These are phyloP conservation scores for Caenorhabditis panamensis DNA, from an alignment of 2,888 invertebrate genomes.

Conservation along the genomic window DNA sequence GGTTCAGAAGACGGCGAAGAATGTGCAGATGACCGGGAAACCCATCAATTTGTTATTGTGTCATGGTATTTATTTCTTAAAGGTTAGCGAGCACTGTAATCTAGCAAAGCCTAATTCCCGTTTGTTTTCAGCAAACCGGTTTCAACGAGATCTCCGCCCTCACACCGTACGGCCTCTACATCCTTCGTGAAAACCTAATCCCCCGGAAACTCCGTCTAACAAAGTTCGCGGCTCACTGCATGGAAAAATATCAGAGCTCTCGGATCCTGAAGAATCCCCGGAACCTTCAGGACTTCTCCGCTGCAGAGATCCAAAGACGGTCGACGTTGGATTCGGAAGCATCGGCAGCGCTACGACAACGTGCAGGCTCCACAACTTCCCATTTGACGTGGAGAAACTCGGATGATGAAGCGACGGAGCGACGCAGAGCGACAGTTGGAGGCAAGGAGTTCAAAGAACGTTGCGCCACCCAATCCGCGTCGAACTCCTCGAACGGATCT, in stretches of 20 bases:
- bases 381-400: conserved; percentile 17
- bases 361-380: conserved; percentile 42
- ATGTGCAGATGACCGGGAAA: conserved; percentile 14
- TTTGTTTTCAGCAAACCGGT: conserved; percentile 50
- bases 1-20: conserved; percentile 20
- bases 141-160: conserved; percentile 54
- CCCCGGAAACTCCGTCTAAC: neutral
- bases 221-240: conserved; percentile 17
- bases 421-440: conserved; percentile 35
- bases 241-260: conserved; percentile 24
- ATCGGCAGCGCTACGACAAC: conserved; percentile 18
- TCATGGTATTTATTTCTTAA: conserved; percentile 24
- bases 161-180: conserved; percentile 43
- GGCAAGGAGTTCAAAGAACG: conserved; percentile 35
- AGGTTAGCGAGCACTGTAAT: conserved; percentile 8
- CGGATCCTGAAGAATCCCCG: conserved; percentile 2
- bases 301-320: conserved; percentile 1
- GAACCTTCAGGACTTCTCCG: conserved; percentile 7
- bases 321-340: conserved; percentile 18
- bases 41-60: conserved; percentile 35
- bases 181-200: conserved; percentile 42
- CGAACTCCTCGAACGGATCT: conserved; percentile 42
- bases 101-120: neutral
- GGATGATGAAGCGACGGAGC: conserved; percentile 28
- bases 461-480: conserved; percentile 24